Base-by-base conservation (phyloP, 2,888 invertebrate species). In the Drosophila multiciliata region DNA sequence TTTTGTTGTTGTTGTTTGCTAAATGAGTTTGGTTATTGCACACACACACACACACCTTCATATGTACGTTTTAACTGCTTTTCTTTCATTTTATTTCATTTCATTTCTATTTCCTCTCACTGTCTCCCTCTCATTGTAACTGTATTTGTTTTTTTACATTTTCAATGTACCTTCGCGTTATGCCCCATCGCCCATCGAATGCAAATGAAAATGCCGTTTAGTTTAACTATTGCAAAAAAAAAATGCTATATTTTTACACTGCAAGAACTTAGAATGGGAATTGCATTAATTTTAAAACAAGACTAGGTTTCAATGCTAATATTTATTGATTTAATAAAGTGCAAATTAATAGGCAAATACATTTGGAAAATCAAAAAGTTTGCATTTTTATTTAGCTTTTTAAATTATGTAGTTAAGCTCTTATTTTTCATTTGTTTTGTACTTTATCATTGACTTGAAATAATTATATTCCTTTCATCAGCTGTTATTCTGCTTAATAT, bases 1-100 rank as follows among this genome's bases (percentile, higher is more conserved):
- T 49, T 50, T 32, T 71, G 66, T 66, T 68, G 61, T 53, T 67
- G 60, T 32, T 62, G 53, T 63, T 35, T 66, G 74, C 85, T 74
- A 82, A 82, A 82, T 82, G 80, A 82, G 80, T 80, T 69, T 71
- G 85, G 70, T 80, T 66, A 79, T 65, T 79, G 63, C 45, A n/a
- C 11, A 42, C 40, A 11, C 17, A 57, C 50, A 59, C 40, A 64
- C 49, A 53, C n/a, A 55, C 29, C 42, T 53, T 7, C 61, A 36
- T 33, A 12, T 32, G 2, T 60, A 29, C 59, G 53, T 38, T 48
- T 40, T 66, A 54, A 33, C 55, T 64, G 66, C 67, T 20, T 20
- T 45, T 23, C 15, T 2, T 4, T 45, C 4, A 72, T 61, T 4
- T 45, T 2, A 72, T 61, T 29, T 29, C 29, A 29, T 29, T 29